Conservation (phyloP, 2,113 vertebrate species). For the Ophiodon elongatus region DNA sequence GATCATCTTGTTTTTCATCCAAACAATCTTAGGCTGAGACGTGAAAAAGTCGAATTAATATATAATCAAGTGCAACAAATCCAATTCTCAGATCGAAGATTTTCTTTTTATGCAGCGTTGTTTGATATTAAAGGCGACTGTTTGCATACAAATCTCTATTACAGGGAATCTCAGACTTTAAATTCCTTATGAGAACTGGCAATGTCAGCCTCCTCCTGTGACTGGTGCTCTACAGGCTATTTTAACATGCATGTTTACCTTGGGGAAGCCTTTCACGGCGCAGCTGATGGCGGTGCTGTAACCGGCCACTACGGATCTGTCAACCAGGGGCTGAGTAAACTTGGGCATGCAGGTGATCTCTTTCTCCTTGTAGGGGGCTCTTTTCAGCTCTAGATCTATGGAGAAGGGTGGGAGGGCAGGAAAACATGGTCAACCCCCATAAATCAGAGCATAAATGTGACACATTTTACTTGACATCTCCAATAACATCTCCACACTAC, state of each 20-base stretch:
- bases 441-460: slow-evolving; percentile 11
- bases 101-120: neutral
- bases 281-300: slow-evolving; percentile 91
- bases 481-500: neutral
- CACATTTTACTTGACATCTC: neutral
- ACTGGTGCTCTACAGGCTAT: slow-evolving; percentile 4
- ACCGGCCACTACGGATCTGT: slow-evolving; percentile 88
- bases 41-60: neutral
- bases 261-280: slow-evolving; percentile 88
- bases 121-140: slow-evolving; percentile 1
- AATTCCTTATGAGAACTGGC: slow-evolving; percentile 14
- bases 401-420: neutral
- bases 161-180: neutral
- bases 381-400: slow-evolving; percentile 82
- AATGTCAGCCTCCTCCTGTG: slow-evolving; percentile 3
- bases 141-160: neutral
- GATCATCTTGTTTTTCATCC: slow-evolving; percentile 94
- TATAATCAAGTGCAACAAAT: neutral
- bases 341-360: slow-evolving; percentile 87
- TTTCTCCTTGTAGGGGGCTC: slow-evolving; percentile 82
- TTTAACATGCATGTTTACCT: slow-evolving; percentile 78
- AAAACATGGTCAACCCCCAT: neutral
- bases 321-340: slow-evolving; percentile 89
- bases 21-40: slow-evolving; percentile 89
- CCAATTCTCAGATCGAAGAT: neutral